phyloP scores from a whole-genome alignment of 2,113 vertebrate species.

The Dipodomys merriami region DNA sequence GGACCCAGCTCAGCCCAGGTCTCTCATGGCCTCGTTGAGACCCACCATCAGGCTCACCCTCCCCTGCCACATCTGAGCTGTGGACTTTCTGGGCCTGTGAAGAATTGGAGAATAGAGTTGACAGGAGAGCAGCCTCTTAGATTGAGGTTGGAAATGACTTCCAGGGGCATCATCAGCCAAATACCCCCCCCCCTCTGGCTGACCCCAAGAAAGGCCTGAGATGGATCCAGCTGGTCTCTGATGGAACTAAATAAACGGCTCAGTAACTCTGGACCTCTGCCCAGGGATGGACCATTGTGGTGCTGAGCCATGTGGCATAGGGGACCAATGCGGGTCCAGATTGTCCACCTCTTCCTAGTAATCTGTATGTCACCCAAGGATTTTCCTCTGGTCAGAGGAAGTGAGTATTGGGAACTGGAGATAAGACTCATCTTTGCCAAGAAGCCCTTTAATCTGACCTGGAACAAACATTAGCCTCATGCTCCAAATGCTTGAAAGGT shows the following conservation, averaged over 20 bases:
- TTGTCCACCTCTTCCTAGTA: slow-evolving; percentile 17
- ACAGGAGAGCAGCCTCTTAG: slow-evolving; percentile 3
- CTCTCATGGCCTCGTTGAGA: slow-evolving; percentile 47
- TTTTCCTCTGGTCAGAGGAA: slow-evolving; percentile 39
- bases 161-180: background rate
- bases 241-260: slow-evolving; percentile 53
- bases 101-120: slow-evolving; percentile 7
- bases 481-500: background rate
- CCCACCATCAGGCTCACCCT: slow-evolving; percentile 25
- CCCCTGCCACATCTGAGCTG: slow-evolving; percentile 17
- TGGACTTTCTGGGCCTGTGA: slow-evolving; percentile 21
- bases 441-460: slow-evolving; percentile 24
- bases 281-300: slow-evolving; percentile 49
- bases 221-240: slow-evolving; percentile 4
- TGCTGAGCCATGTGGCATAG: slow-evolving; percentile 51
- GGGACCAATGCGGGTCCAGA: background rate
- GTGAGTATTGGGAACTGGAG: slow-evolving; percentile 1
- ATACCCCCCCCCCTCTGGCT: slow-evolving; percentile 25
- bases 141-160: slow-evolving; percentile 53
- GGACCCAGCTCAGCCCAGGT: slow-evolving; percentile 51
- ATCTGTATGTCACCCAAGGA: slow-evolving; percentile 1
- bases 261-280: slow-evolving; percentile 25
- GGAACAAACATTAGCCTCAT: background rate
- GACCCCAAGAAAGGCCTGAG: slow-evolving; percentile 8
- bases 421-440: slow-evolving; percentile 18